Evolutionary conservation across 2,888 invertebrate species (phyloP).

Genomic region (Andrena flavipes): DNA sequence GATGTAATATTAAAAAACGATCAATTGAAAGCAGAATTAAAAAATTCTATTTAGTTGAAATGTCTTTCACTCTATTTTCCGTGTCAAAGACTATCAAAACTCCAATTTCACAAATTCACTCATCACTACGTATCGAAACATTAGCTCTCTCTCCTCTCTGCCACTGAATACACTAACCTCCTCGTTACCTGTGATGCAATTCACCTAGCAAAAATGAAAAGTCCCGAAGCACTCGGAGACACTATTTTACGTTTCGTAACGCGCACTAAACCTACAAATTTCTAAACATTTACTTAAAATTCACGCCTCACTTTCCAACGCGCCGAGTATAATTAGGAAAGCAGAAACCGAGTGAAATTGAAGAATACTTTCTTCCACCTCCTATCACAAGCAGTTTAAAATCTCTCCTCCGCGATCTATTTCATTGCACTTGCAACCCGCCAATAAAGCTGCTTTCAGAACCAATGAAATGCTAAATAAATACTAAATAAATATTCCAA

Average conservation of each 20-base stretch:
- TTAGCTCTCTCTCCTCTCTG: no score
- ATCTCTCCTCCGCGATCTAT: no score
- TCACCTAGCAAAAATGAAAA: neutral
- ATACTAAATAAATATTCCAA: neutral
- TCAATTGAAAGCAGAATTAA: no score
- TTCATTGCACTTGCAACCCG: no score
- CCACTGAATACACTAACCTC: no score
- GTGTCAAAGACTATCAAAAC: no score
- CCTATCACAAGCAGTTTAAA: neutral
- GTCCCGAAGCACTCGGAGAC: neutral
- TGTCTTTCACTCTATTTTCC: no score
- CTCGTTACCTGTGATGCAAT: no score
- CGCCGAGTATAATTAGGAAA: neutral
- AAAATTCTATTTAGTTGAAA: no score
- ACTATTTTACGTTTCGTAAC: neutral
- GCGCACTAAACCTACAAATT: neutral
- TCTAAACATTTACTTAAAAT: neutral
- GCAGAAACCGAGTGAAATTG: neutral
- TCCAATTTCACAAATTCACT: no score
- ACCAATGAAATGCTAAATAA: neutral
- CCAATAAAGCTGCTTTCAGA: neutral
- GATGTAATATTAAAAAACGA: neutral
- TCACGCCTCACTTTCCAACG: slow-evolving; percentile 19
- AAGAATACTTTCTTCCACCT: neutral
- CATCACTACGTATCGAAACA: no score